Conservation (phyloP, 2,797 vertebrate species). For the Bradypodion ventrale region DNA sequence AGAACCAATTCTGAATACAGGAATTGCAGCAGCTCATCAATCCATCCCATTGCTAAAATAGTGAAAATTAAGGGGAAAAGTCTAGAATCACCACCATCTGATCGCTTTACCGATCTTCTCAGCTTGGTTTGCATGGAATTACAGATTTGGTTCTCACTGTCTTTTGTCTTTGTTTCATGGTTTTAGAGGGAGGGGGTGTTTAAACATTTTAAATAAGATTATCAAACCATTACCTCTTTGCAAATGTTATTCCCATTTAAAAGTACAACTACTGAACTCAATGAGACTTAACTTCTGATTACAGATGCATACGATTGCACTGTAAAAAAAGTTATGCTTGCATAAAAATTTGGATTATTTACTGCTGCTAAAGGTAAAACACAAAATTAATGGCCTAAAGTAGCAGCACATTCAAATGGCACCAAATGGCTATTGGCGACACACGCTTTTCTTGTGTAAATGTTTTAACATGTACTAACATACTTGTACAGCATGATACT, state of each 20-base stretch:
- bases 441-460: constrained; percentile 7
- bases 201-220: constrained; percentile 15
- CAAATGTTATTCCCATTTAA: background rate
- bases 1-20: background rate
- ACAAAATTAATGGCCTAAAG: background rate
- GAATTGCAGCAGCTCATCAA: background rate
- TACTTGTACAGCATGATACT: constrained; percentile 60
- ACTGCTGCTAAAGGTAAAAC: background rate
- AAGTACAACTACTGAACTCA: background rate
- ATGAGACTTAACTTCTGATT: background rate
- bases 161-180: background rate
- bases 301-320: background rate
- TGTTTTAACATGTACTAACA: constrained; percentile 48
- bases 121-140: background rate
- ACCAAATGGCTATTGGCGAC: constrained; percentile 39
- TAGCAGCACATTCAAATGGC: constrained; percentile 38
- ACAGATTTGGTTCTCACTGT: constrained; percentile 4
- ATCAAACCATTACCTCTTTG: constrained; percentile 11
- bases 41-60: constrained; percentile 4
- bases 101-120: background rate
- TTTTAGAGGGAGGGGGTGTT: background rate
- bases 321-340: background rate
- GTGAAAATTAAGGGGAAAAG: constrained; percentile 35
- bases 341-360: rapidly evolving
- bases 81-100: constrained; percentile 37